Percentiles rank a stretch among this genome's conserved stretches.
phyloP scores from a whole-genome alignment of 2,113 vertebrate species.

The Zapornia atra region DNA sequence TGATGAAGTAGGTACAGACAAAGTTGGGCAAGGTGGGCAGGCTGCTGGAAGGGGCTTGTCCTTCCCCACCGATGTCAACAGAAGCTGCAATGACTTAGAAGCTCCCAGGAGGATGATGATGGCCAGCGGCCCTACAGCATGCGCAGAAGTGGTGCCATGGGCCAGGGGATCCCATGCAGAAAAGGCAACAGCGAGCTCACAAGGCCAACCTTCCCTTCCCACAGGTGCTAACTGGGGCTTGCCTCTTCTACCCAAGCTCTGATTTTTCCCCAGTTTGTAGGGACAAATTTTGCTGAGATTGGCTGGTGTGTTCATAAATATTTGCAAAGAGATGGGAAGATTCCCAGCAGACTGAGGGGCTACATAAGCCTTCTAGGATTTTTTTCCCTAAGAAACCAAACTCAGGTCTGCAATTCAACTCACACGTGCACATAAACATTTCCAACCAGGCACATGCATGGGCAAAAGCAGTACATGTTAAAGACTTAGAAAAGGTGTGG shows the following conservation, averaged over 20 bases:
- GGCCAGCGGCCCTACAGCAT: background rate
- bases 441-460: background rate
- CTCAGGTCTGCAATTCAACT: background rate
- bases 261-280: background rate
- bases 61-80: fast-evolving
- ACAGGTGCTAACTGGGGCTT: background rate
- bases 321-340: background rate
- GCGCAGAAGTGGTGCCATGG: background rate
- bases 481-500: background rate
- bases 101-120: background rate
- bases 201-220: background rate
- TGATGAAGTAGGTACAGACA: background rate
- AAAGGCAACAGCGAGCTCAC: background rate
- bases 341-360: background rate
- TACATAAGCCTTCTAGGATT: background rate
- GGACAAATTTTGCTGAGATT: background rate
- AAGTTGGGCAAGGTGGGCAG: background rate
- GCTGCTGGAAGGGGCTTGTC: background rate
- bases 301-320: background rate
- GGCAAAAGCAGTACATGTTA: background rate
- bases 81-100: background rate
- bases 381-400: background rate
- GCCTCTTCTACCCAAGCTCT: background rate
- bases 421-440: background rate
- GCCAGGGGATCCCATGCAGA: background rate